A percentile compares a stretch with the other conserved stretches of the same genome.
Conservation (phyloP, 2,888 invertebrate genomes). For the Cecidostiba fungosa region DNA sequence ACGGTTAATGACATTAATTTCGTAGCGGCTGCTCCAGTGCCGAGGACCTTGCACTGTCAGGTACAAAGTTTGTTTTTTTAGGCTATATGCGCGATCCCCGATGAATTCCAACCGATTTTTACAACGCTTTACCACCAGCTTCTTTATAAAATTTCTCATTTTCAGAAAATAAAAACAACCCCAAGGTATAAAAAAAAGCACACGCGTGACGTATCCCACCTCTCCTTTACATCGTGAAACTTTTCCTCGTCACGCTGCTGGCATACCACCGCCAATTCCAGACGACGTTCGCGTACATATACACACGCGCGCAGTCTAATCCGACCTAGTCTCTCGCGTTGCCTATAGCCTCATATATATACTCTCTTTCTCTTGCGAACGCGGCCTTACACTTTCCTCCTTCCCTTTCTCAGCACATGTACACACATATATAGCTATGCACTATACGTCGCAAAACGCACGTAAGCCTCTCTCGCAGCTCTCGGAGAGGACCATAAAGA, state of each 20-base stretch:
- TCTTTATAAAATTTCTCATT: too few species aligned
- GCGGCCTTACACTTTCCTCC: constrained; percentile 35
- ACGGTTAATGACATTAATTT: constrained; percentile 53
- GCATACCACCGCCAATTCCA: background rate
- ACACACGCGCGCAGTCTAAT: background rate
- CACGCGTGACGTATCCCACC: background rate
- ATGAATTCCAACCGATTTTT: background rate
- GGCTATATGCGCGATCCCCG: too few species aligned
- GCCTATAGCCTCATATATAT: background rate
- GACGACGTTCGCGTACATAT: background rate
- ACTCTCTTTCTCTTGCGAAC: background rate
- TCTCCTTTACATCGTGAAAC: background rate
- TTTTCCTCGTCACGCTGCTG: background rate
- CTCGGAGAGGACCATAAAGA: background rate
- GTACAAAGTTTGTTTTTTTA: constrained; percentile 1
- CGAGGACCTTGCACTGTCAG: constrained; percentile 38
- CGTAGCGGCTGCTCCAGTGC: background rate
- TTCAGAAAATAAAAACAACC: background rate
- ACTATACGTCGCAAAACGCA: background rate
- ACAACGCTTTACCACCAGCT: too few species aligned
- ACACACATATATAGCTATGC: background rate
- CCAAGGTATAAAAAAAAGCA: background rate
- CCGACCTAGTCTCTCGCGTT: background rate
- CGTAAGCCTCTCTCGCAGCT: background rate
- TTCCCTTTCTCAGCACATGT: background rate